Percentiles rank a stretch among this genome's conserved stretches.
These are phyloP conservation scores for Eupeodes latifasciatus DNA, from an alignment of 2,888 invertebrate species.

Conservation along the genomic window DNA sequence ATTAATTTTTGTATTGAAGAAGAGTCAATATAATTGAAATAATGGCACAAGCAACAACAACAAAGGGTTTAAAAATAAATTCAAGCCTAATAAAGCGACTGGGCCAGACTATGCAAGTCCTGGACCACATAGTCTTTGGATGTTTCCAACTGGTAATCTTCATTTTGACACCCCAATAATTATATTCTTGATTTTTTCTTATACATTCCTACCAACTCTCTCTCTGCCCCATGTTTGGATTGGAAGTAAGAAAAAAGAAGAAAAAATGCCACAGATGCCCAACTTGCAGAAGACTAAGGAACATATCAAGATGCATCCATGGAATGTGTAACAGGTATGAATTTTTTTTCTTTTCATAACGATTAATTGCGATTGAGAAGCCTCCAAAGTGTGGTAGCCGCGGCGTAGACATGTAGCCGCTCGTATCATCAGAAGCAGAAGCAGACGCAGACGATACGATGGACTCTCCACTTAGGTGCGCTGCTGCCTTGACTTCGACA, in stretches of 20 bases:
- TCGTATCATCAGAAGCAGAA: constrained; percentile 11
- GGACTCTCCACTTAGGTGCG: constrained; percentile 14
- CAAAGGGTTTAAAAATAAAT: constrained; percentile 49
- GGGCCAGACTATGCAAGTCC: background rate
- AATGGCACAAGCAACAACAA: constrained; percentile 57
- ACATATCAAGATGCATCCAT: constrained; percentile 56
- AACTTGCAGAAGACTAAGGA: constrained; percentile 34
- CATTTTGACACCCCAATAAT: constrained; percentile 72
- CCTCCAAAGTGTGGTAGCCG: constrained; percentile 61
- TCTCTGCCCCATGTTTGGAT: constrained; percentile 46
- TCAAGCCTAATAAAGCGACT: constrained; percentile 61
- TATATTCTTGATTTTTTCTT: constrained; percentile 45
- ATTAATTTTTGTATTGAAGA: constrained; percentile 23
- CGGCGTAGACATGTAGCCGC: constrained; percentile 51
- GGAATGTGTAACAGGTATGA: constrained; percentile 74
- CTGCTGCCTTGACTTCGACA: background rate
- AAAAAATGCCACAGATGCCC: constrained; percentile 10
- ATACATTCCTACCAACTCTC: too few species aligned
- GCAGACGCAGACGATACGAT: constrained; percentile 1
- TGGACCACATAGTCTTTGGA: constrained; percentile 37
- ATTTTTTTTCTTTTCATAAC: constrained; percentile 43
- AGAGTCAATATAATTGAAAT: constrained; percentile 71
- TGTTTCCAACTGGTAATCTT: constrained; percentile 66
- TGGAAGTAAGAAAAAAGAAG: background rate
- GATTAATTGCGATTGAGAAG: constrained; percentile 72